Evolutionary conservation across 1,140 invertebrate genomes (phyloP).

Genomic region (Papilio helenus): DNA sequence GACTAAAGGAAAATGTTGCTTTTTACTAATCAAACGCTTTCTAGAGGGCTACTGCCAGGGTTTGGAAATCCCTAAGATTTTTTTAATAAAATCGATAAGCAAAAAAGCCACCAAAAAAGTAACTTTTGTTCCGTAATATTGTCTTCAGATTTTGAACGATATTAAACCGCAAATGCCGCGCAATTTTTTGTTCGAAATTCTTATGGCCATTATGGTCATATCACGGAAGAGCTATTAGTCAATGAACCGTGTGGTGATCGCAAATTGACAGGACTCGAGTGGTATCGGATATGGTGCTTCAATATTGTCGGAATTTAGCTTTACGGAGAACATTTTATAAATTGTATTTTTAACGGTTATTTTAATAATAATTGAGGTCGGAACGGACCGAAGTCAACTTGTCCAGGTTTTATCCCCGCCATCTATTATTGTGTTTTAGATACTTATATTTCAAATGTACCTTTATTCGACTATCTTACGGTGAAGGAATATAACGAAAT

Average conservation of each 20-base stretch:
- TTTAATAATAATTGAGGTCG: too few species aligned
- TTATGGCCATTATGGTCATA: constrained; percentile 24
- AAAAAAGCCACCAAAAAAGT: neutral
- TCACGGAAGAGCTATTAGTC: constrained; percentile 33
- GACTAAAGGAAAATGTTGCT: too few species aligned
- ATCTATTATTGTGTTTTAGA: too few species aligned
- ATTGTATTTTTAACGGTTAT: constrained; percentile 4
- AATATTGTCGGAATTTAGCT: neutral
- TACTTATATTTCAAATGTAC: too few species aligned
- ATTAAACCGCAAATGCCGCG: constrained; percentile 9
- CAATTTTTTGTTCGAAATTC: constrained; percentile 17
- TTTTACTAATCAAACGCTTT: neutral
- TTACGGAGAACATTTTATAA: constrained; percentile 32
- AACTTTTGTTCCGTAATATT: neutral
- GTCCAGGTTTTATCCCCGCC: too few species aligned
- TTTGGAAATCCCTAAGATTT: too few species aligned
- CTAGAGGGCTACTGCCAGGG: neutral
- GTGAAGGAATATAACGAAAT: too few species aligned
- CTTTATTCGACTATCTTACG: too few species aligned
- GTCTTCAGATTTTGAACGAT: neutral
- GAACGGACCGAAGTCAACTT: too few species aligned
- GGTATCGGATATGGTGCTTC: constrained; percentile 30
- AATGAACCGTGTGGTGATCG: constrained; percentile 28
- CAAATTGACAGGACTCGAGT: constrained; percentile 34
- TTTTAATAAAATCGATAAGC: too few species aligned